Evolutionary conservation across 2,888 invertebrate genomes (phyloP).

Genomic region (Neoaliturus tenellus): DNA sequence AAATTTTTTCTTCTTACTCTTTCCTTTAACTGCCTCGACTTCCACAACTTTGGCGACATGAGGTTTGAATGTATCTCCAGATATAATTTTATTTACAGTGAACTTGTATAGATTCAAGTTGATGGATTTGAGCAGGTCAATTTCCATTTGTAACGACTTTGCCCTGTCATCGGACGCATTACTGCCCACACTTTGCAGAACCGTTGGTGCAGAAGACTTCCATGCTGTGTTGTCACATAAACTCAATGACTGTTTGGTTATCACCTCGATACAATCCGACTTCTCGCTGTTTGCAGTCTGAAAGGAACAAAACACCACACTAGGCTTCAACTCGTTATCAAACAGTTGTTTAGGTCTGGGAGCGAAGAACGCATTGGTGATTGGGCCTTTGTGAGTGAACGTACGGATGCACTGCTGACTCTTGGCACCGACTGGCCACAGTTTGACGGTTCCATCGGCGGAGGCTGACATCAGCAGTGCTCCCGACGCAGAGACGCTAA

Average conservation of each 20-base stretch:
- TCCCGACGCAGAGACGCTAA: conserved; percentile 85
- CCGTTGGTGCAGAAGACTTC: neutral
- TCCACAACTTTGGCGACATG: conserved; percentile 5
- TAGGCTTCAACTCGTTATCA: conserved; percentile 67
- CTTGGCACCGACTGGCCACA: conserved; percentile 81
- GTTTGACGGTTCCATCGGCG: conserved; percentile 81
- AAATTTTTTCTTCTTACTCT: neutral
- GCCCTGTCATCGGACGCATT: conserved; percentile 41
- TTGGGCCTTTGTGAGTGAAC: conserved; percentile 83
- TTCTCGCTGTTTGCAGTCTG: conserved; percentile 25
- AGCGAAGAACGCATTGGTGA: conserved; percentile 83
- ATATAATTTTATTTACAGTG: conserved; percentile 73
- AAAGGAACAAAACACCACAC: conserved; percentile 63
- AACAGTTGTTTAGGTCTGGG: conserved; percentile 71
- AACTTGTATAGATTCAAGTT: conserved; percentile 79
- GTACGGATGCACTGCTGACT: conserved; percentile 85
- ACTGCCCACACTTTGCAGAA: neutral
- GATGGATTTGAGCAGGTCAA: conserved; percentile 75
- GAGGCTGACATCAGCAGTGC: conserved; percentile 85
- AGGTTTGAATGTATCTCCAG: conserved; percentile 18
- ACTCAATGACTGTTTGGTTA: neutral
- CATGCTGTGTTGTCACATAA: neutral
- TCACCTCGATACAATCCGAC: conserved; percentile 11
- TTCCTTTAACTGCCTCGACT: neutral
- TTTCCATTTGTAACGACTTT: conserved; percentile 73